phyloP scores from a whole-genome alignment of 2,797 vertebrate species.

The Glossophaga mutica region DNA sequence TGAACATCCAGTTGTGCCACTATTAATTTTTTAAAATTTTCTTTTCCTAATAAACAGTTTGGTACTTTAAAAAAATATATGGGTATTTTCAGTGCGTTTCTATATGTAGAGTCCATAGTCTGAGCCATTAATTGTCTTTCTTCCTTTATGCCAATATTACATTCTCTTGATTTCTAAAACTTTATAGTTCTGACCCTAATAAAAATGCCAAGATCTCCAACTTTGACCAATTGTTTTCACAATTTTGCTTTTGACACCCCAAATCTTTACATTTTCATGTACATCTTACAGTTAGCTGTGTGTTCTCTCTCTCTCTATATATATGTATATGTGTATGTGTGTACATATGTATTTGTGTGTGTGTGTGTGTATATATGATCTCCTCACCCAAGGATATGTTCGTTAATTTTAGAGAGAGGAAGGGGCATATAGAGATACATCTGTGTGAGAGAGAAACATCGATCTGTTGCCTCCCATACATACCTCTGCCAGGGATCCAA shows the following conservation, averaged over 20 bases:
- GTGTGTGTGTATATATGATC: no score
- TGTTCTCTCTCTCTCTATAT: no score
- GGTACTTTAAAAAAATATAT: neutral
- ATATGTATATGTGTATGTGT: no score
- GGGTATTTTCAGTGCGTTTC: neutral
- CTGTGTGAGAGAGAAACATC: no score
- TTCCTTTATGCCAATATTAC: neutral
- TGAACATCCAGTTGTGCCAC: neutral
- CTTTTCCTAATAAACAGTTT: neutral
- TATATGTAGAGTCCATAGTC: neutral
- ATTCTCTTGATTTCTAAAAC: neutral
- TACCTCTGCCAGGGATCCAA: no score
- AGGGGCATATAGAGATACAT: no score
- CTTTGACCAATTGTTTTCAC: neutral
- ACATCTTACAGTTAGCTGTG: neutral
- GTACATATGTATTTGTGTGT: no score
- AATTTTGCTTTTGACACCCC: neutral
- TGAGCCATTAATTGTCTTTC: neutral
- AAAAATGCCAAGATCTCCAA: neutral
- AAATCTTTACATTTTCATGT: neutral
- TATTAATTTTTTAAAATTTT: neutral
- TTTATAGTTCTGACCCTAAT: neutral
- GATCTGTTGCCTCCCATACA: no score
- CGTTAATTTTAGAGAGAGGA: no score
- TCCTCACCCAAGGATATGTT: no score